phyloP scores from a whole-genome alignment of 1,140 invertebrate genomes.

The Cyclargus thomasi region DNA sequence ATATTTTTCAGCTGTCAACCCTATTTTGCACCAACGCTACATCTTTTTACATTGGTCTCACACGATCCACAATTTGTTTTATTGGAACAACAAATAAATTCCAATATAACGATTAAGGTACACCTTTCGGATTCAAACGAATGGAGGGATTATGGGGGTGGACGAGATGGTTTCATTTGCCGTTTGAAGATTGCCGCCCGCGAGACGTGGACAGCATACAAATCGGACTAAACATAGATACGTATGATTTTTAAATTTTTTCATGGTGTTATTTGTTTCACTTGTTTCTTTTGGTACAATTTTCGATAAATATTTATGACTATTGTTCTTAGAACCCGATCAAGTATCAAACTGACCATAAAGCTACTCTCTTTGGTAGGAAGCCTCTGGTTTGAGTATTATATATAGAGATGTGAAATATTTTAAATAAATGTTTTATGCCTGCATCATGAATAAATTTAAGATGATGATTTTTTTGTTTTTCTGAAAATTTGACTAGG shows the following conservation, averaged over 20 bases:
- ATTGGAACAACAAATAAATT: constrained; percentile 53
- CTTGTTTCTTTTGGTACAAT: not conserved
- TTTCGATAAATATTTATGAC: too few species aligned
- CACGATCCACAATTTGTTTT: constrained; percentile 40
- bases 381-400: too few species aligned
- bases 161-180: constrained; percentile 41
- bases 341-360: too few species aligned
- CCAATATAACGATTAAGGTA: constrained; percentile 58
- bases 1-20: not conserved
- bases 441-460: too few species aligned
- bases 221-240: constrained; percentile 26
- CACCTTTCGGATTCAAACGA: constrained; percentile 51
- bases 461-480: too few species aligned
- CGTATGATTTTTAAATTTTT: not conserved
- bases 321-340: too few species aligned
- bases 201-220: constrained; percentile 37
- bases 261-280: not conserved
- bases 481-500: too few species aligned
- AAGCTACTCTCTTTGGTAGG: too few species aligned
- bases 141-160: constrained; percentile 47
- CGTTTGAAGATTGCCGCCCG: constrained; percentile 28
- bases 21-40: not conserved
- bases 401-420: too few species aligned
- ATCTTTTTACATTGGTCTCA: not conserved
- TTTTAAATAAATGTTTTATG: too few species aligned